These are phyloP conservation scores for Arctia plantaginis DNA, from an alignment of 2,888 invertebrate species.

Conservation along the genomic window DNA sequence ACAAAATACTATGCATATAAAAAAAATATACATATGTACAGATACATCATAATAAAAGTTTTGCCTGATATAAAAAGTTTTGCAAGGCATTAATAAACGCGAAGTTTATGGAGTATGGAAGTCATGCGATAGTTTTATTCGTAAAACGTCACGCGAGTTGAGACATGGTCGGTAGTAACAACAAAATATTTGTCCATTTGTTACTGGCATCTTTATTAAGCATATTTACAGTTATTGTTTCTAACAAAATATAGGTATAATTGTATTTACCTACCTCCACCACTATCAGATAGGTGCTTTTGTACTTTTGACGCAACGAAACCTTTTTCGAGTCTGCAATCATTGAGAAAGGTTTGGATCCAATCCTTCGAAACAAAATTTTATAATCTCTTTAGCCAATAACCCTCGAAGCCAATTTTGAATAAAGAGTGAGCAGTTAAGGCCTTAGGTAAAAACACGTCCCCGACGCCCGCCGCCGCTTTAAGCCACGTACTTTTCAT, in stretches of 20 bases:
- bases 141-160: slow-evolving; percentile 62
- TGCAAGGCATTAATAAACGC: slow-evolving; percentile 63
- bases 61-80: slow-evolving; percentile 59
- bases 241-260: neutral
- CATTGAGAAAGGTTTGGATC: slow-evolving; percentile 53
- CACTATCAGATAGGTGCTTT: neutral
- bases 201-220: neutral
- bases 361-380: slow-evolving; percentile 57
- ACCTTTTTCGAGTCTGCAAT: slow-evolving; percentile 26
- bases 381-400: slow-evolving; percentile 72
- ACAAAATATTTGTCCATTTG: neutral
- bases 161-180: slow-evolving; percentile 18
- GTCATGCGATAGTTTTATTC: slow-evolving; percentile 69
- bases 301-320: neutral
- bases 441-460: slow-evolving; percentile 71
- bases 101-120: slow-evolving; percentile 63
- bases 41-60: slow-evolving; percentile 53
- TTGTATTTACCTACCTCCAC: neutral
- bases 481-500: slow-evolving; percentile 73
- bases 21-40: neutral
- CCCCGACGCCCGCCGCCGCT: slow-evolving; percentile 54
- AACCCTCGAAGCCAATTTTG: slow-evolving; percentile 70
- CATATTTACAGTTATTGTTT: neutral
- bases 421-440: slow-evolving; percentile 74
- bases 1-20: neutral